These are phyloP conservation scores for Volucella inflata DNA, from an alignment of 2,888 invertebrate species.

Conservation along the genomic window DNA sequence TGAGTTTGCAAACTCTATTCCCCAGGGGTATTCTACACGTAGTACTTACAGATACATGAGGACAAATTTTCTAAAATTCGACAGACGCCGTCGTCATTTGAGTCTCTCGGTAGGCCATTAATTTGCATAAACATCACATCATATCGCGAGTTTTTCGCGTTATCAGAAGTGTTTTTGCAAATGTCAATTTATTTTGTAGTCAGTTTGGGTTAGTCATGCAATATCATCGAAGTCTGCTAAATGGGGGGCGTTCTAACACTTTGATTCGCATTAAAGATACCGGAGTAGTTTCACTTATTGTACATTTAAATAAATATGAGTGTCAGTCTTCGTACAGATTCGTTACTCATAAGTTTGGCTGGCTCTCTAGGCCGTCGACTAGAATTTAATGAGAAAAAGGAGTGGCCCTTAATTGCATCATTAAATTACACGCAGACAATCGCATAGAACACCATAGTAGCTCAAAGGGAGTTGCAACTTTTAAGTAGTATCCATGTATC, in stretches of 20 bases:
- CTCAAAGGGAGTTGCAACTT: conserved; percentile 39
- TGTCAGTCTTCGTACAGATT: conserved; percentile 21
- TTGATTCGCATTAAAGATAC: conserved; percentile 36
- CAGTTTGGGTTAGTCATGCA: conserved; percentile 29
- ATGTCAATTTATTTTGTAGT: conserved; percentile 36
- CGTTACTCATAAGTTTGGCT: conserved; percentile 42
- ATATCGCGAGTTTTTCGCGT: conserved; percentile 6
- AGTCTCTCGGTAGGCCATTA: conserved; percentile 18
- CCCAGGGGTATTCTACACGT: conserved; percentile 6
- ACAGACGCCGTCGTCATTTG: conserved; percentile 1
- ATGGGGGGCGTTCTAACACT: conserved; percentile 59
- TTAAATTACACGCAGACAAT: conserved; percentile 60
- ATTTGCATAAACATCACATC: conserved; percentile 59
- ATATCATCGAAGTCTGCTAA: not conserved
- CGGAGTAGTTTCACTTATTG: not conserved
- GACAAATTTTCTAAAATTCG: conserved; percentile 9
- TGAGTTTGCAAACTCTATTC: conserved; percentile 47
- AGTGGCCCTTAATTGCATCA: conserved; percentile 73
- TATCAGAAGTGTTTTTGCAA: conserved; percentile 52
- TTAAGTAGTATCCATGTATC: not conserved
- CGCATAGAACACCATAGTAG: conserved; percentile 6
- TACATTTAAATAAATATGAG: not conserved
- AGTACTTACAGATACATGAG: not conserved
- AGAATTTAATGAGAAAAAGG: conserved; percentile 68
- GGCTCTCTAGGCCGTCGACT: conserved; percentile 26